Percentiles rank a stretch among this genome's conserved stretches.
These are phyloP conservation scores for Ypsolopha scabrella DNA, from an alignment of 2,888 invertebrate species.

Conservation along the genomic window DNA sequence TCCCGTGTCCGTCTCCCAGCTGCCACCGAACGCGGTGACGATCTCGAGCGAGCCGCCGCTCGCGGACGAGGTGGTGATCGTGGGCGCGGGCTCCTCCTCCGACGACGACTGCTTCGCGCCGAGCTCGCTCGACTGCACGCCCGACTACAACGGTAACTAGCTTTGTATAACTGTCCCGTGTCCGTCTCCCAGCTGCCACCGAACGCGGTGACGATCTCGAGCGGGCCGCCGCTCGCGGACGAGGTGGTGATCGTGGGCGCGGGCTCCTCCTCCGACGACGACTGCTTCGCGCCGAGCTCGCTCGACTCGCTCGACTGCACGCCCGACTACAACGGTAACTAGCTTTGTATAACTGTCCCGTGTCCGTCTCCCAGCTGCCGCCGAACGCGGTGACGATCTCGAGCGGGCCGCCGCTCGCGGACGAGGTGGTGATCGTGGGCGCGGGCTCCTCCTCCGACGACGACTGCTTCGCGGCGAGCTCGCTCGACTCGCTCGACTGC, in stretches of 20 bases:
- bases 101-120: conserved; percentile 82
- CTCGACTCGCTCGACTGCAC: conserved; percentile 80
- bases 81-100: conserved; percentile 82
- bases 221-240: conserved; percentile 63
- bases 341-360: too few relatives aligned
- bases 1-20: too few relatives aligned
- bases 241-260: conserved; percentile 87
- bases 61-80: conserved; percentile 81
- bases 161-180: too few relatives aligned
- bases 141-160: conserved; percentile 12
- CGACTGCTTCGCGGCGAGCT: conserved; percentile 80
- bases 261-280: conserved; percentile 83
- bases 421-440: conserved; percentile 84
- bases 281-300: conserved; percentile 80
- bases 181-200: conserved; percentile 51
- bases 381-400: conserved; percentile 65
- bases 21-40: conserved; percentile 61
- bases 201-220: conserved; percentile 64
- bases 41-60: conserved; percentile 63
- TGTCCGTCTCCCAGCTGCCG: conserved; percentile 47
- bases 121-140: conserved; percentile 76
- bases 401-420: conserved; percentile 60
- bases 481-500: conserved; percentile 81
- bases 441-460: conserved; percentile 84
- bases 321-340: conserved; percentile 20